phyloP scores from a whole-genome alignment of 2,113 vertebrate genomes.

The Forbesichthys papilliferus region DNA sequence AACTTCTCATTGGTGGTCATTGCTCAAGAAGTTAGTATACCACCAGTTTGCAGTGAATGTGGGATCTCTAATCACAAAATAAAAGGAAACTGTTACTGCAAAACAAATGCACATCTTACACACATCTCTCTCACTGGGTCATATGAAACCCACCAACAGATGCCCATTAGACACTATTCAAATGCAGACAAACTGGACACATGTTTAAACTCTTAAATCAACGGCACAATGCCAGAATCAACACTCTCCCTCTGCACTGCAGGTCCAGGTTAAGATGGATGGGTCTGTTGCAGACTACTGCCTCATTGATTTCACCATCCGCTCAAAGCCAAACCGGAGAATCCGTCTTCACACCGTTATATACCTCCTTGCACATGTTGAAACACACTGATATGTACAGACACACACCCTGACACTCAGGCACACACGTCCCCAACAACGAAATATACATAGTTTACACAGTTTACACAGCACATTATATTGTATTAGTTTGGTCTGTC shows the following conservation, averaged over 20 bases:
- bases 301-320: conserved; percentile 29
- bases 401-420: conserved; percentile 3
- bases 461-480: neutral
- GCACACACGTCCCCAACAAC: conserved; percentile 3
- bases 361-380: conserved; percentile 39
- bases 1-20: too few relatives aligned
- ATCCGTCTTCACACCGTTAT: conserved; percentile 39
- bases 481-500: neutral
- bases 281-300: conserved; percentile 37
- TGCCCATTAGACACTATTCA: conserved; percentile 19
- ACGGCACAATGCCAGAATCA: conserved; percentile 47
- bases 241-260: conserved; percentile 43
- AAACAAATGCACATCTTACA: conserved; percentile 6
- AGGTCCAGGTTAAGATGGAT: conserved; percentile 45
- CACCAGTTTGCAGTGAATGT: neutral
- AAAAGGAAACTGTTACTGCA: conserved; percentile 7
- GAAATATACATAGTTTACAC: neutral
- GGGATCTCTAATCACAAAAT: conserved; percentile 6
- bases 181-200: conserved; percentile 23
- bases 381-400: conserved; percentile 23
- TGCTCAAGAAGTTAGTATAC: too few relatives aligned
- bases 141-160: conserved; percentile 26
- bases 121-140: conserved; percentile 18
- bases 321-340: conserved; percentile 22
- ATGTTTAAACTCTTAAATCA: conserved; percentile 35